These are phyloP conservation scores for Pagetopsis macropterus DNA, from an alignment of 2,797 vertebrate genomes.

Conservation along the genomic window DNA sequence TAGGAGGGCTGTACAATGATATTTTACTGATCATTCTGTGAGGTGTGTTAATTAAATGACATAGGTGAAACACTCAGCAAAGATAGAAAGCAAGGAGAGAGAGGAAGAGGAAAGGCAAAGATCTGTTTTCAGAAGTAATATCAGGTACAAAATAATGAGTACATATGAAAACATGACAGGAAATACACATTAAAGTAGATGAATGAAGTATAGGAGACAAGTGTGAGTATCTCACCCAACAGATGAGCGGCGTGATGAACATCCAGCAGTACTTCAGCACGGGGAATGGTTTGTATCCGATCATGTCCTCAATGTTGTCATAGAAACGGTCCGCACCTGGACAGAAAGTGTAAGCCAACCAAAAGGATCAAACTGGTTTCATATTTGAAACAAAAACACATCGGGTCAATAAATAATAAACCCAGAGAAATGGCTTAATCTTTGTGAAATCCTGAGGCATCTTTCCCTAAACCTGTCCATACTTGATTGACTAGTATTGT, in stretches of 20 bases:
- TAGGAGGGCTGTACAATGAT: not conserved
- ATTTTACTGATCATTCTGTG: slow-evolving; percentile 1
- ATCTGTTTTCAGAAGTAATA: not conserved
- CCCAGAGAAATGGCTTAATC: not conserved
- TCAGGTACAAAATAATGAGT: not conserved
- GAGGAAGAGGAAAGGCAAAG: not conserved
- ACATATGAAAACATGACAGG: slow-evolving; percentile 13
- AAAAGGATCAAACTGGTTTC: not conserved
- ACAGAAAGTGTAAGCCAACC: not conserved
- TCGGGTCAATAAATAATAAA: not conserved
- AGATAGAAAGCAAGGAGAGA: slow-evolving; percentile 21
- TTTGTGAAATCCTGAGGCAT: not conserved
- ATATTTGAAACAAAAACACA: slow-evolving; percentile 19
- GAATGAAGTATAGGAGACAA: not conserved
- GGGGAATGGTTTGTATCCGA: slow-evolving; percentile 76
- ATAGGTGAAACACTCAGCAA: slow-evolving; percentile 3
- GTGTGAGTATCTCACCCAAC: slow-evolving; percentile 71
- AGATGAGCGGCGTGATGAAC: slow-evolving; percentile 82
- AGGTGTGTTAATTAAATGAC: slow-evolving; percentile 17
- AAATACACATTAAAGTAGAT: slow-evolving; percentile 12
- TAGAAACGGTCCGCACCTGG: slow-evolving; percentile 85
- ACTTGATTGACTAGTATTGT: not conserved
- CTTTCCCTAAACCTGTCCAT: not conserved
- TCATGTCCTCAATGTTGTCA: slow-evolving; percentile 87
- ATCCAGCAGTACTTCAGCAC: slow-evolving; percentile 87